Conservation (phyloP, 2,888 invertebrate genomes). For the Meganola albula region DNA sequence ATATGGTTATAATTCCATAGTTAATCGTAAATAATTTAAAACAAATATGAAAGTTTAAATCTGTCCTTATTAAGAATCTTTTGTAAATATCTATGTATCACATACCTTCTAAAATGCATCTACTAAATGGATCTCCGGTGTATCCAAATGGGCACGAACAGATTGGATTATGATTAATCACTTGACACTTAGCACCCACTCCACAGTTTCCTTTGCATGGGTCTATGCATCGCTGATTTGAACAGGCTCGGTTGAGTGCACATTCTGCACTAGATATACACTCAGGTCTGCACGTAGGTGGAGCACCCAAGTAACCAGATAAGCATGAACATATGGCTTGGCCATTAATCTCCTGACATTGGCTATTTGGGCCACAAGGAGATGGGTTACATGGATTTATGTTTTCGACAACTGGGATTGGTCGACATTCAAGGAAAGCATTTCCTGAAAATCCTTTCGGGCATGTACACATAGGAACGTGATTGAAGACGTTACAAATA, state of each 20-base stretch:
- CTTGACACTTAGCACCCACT: conserved; percentile 82
- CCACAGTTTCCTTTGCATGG: conserved; percentile 87
- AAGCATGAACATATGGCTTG: conserved; percentile 84
- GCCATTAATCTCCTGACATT: conserved; percentile 82
- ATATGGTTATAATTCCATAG: no score
- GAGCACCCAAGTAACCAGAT: conserved; percentile 82
- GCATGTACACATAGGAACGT: conserved; percentile 79
- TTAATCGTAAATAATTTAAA: no score
- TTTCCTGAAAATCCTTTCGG: conserved; percentile 81
- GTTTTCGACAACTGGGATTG: conserved; percentile 46
- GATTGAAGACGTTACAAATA: conserved; percentile 82
- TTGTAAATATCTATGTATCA: no score
- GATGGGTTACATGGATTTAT: conserved; percentile 82
- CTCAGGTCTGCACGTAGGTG: conserved; percentile 84
- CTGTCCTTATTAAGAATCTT: no score
- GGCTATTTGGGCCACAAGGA: conserved; percentile 85
- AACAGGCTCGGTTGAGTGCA: conserved; percentile 81
- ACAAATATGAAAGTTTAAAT: no score
- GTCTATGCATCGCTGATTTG: conserved; percentile 83
- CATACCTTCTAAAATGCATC: conserved; percentile 81
- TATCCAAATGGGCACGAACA: conserved; percentile 81
- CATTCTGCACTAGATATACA: conserved; percentile 84
- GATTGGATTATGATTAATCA: conserved; percentile 85
- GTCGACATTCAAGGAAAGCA: conserved; percentile 81
- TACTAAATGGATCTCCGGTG: conserved; percentile 85